A percentile compares a stretch with the other conserved stretches of the same genome.
Conservation (phyloP, 2,888 invertebrate species). For the Salpingus planirostris region DNA sequence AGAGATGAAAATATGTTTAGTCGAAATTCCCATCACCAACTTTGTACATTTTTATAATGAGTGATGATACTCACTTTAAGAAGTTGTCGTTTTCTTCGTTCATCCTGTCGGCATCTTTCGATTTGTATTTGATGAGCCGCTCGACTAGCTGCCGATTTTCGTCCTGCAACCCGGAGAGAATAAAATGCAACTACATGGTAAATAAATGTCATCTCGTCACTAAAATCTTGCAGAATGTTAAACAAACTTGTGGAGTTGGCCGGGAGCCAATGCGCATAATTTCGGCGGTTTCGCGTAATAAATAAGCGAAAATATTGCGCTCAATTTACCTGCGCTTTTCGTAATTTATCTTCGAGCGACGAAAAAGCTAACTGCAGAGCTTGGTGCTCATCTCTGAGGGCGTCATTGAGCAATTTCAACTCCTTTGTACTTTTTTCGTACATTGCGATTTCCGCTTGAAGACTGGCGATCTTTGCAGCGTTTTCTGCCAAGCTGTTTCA, state of each 20-base stretch:
- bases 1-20: too few species aligned
- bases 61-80: slow-evolving; percentile 59
- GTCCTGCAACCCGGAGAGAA: slow-evolving; percentile 60
- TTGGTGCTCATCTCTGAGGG: slow-evolving; percentile 88
- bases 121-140: slow-evolving; percentile 83
- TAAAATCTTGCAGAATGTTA: too few species aligned
- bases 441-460: slow-evolving; percentile 66
- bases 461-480: slow-evolving; percentile 53
- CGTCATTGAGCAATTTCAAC: slow-evolving; percentile 75
- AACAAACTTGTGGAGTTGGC: too few species aligned
- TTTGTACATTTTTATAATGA: too few species aligned
- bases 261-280: too few species aligned
- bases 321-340: slow-evolving; percentile 77
- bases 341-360: slow-evolving; percentile 80
- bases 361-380: slow-evolving; percentile 87
- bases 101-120: slow-evolving; percentile 90
- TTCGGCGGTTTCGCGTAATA: too few species aligned
- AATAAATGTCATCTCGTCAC: too few species aligned
- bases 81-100: slow-evolving; percentile 95
- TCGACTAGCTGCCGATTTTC: slow-evolving; percentile 81
- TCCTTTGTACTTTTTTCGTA: slow-evolving; percentile 64
- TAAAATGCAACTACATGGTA: too few species aligned
- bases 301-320: too few species aligned
- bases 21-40: too few species aligned
- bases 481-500: slow-evolving; percentile 66